Percentiles rank a stretch among this genome's conserved stretches.
Conservation (phyloP, 2,797 vertebrate species). For the Salmo trutta region DNA sequence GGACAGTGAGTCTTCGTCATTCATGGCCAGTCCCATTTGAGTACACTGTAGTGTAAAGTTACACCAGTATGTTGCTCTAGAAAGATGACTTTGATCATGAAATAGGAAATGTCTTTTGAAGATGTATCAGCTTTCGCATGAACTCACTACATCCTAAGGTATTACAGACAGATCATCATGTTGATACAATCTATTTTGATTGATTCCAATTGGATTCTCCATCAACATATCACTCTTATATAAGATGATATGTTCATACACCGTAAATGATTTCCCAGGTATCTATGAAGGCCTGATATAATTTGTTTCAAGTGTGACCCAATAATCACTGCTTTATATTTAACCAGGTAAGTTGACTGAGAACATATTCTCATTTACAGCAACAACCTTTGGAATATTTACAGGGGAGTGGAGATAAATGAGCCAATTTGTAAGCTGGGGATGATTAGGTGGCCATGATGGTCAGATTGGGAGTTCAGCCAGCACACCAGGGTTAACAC, state of each 20-base stretch:
- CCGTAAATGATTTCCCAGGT: too few species aligned
- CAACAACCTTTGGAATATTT: too few species aligned
- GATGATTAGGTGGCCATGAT: too few species aligned
- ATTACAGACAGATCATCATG: neutral
- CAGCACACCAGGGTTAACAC: too few species aligned
- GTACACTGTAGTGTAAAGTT: constrained; percentile 33
- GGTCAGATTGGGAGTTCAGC: too few species aligned
- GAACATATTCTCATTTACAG: too few species aligned
- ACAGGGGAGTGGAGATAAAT: too few species aligned
- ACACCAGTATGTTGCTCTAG: constrained; percentile 29
- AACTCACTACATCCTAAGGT: constrained; percentile 21
- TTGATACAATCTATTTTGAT: constrained; percentile 20
- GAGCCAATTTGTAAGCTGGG: too few species aligned
- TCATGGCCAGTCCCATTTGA: constrained; percentile 36
- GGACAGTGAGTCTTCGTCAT: constrained; percentile 25
- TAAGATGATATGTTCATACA: neutral
- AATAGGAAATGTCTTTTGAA: constrained; percentile 1
- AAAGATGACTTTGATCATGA: constrained; percentile 13
- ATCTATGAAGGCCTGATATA: too few species aligned
- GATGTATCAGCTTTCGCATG: constrained; percentile 19
- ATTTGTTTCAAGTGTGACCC: too few species aligned
- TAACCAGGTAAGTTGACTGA: too few species aligned
- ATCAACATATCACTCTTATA: neutral
- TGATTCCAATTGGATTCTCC: neutral
- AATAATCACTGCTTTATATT: too few species aligned